phyloP scores from a whole-genome alignment of 2,113 vertebrate species.

The Eptesicus fuscus region DNA sequence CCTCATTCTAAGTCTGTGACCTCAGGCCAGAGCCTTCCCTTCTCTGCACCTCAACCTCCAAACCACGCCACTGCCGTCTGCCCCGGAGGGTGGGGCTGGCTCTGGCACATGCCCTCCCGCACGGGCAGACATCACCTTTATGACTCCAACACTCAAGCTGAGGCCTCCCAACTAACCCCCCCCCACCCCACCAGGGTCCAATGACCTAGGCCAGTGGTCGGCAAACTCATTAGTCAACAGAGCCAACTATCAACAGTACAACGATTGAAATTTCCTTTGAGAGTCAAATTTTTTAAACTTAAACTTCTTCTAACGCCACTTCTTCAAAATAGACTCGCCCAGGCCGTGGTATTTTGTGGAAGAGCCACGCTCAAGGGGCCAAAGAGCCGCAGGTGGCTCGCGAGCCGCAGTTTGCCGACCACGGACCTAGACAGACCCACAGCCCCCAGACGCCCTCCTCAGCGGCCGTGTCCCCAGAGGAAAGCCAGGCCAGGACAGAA shows the following conservation, averaged over 20 bases:
- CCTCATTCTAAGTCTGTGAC: too few relatives aligned
- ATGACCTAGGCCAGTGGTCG: neutral
- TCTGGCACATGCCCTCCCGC: neutral
- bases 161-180: neutral
- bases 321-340: too few relatives aligned
- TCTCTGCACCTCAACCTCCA: neutral
- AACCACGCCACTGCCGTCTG: neutral
- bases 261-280: too few relatives aligned
- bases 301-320: too few relatives aligned
- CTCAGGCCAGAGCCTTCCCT: neutral
- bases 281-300: too few relatives aligned
- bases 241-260: too few relatives aligned
- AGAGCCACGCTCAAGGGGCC: too few relatives aligned
- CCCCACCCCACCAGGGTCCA: neutral
- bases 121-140: rapidly evolving
- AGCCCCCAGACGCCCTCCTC: neutral
- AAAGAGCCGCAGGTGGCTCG: too few relatives aligned
- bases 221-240: too few relatives aligned
- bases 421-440: neutral
- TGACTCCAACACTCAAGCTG: neutral
- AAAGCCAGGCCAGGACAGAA: neutral
- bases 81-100: rapidly evolving
- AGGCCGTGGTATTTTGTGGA: too few relatives aligned
- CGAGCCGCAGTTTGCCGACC: too few relatives aligned
- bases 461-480: neutral